Base-by-base conservation (phyloP, 92 coral and sea anemone genomes). In the Siderastrea siderea region DNA sequence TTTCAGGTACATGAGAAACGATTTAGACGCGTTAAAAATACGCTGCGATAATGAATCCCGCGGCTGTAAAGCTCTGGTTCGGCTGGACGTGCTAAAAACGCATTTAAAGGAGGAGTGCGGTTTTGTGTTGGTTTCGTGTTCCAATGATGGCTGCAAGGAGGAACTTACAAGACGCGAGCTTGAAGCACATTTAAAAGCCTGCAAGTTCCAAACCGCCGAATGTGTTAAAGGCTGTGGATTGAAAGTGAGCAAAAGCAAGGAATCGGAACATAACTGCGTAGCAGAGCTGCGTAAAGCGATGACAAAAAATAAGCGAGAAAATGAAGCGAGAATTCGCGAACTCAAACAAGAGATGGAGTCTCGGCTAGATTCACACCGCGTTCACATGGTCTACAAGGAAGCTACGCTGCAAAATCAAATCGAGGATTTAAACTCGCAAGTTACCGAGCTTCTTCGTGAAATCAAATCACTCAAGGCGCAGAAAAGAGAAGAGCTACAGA, bases 41-140 rank as follows among this genome's bases (percentile, higher is more conserved):
- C 94, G 95, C 3, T 96, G 99, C 78, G 99, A 95, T 55, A 91
- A 95, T 74, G 89, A 91, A 76, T 73, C 49, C 10, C 88, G 96
- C 54, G 99, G 99, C 0, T 96, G 99, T 85, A 90, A 87, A 66
- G 91, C 77, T 48, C 90, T 85, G 52, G 94, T 96, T 46, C 75
- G 84, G n/a, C 92, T 96, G 57, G 98, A 91, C 66, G 75, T 91
- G 64, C 90, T 96, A 10, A 71, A 89, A 19, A 74, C 89, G 74
- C 99, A 96, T 87, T 80, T 95, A 75, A 91, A 93, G 62, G 96
- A 96, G 71, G 95, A 91, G 15, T 96, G 99, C 48, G 98, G 96
- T 26, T 95, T 80, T 91, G 87, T 93, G 44, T 80, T 80, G 68
- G 94, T 92, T 72, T 48, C 87, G 12, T 96, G 99, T 70, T 87